These are phyloP conservation scores for Andrena cerasifolii DNA, from an alignment of 1,140 invertebrate species.

Conservation along the genomic window DNA sequence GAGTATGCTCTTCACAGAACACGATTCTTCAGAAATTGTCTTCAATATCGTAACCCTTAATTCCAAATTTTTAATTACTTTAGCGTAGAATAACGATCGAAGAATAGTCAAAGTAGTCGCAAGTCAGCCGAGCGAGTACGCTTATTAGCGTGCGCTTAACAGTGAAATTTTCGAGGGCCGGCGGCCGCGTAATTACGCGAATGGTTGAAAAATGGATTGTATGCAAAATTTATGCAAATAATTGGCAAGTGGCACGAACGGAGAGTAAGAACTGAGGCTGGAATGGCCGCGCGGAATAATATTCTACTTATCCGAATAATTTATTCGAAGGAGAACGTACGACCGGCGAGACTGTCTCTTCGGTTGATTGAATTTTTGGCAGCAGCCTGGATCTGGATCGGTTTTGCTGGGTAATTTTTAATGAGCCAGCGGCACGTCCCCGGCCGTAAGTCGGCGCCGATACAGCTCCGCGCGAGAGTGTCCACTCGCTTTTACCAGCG, in stretches of 20 bases:
- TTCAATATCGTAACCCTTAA: too few species aligned
- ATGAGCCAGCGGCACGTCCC: background rate
- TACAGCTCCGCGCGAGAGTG: slow-evolving; percentile 46
- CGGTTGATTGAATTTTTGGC: slow-evolving; percentile 11
- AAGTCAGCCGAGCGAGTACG: too few species aligned
- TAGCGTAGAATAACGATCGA: too few species aligned
- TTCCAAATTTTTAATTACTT: too few species aligned
- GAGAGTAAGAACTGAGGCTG: background rate
- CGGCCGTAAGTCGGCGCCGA: background rate
- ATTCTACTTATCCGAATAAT: background rate
- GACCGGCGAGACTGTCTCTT: background rate
- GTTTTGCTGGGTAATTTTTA: slow-evolving; percentile 16
- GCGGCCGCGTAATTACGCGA: slow-evolving; percentile 8
- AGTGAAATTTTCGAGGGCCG: background rate
- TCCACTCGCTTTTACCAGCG: slow-evolving; percentile 65
- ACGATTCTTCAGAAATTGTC: too few species aligned
- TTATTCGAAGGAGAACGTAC: background rate
- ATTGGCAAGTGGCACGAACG: background rate
- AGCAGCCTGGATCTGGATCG: background rate
- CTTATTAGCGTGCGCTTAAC: background rate
- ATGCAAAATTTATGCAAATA: slow-evolving; percentile 15
- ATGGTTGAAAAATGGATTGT: background rate
- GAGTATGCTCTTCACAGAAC: too few species aligned
- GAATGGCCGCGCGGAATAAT: background rate
- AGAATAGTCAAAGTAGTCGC: too few species aligned